Evolutionary conservation across 1,140 invertebrate species (phyloP).

Genomic region (Coboldia fuscipes): DNA sequence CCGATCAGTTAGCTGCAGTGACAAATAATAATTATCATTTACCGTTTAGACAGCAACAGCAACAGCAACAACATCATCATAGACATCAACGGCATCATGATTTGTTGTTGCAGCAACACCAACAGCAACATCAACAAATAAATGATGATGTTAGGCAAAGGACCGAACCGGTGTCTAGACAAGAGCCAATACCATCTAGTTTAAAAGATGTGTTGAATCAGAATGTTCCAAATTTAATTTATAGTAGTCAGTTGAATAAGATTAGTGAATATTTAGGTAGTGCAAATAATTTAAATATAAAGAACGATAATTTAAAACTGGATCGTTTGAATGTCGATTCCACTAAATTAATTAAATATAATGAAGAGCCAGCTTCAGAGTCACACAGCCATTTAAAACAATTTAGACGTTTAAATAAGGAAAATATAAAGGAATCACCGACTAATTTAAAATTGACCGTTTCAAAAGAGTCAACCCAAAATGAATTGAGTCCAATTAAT

Average conservation of each 20-base stretch:
- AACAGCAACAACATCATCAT: slow-evolving; percentile 8
- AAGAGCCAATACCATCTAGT: background rate
- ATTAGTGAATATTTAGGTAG: background rate
- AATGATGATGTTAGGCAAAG: slow-evolving; percentile 16
- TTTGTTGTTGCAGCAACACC: slow-evolving; percentile 7
- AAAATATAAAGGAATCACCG: too few relatives aligned
- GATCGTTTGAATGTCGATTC: too few relatives aligned
- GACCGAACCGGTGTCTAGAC: too few relatives aligned
- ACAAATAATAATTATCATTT: too few relatives aligned
- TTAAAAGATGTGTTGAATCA: slow-evolving; percentile 10
- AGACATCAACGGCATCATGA: slow-evolving; percentile 7
- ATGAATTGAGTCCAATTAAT: too few relatives aligned
- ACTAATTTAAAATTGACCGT: too few relatives aligned
- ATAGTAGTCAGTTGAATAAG: slow-evolving; percentile 2
- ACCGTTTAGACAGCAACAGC: slow-evolving; percentile 1
- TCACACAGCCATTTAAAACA: too few relatives aligned
- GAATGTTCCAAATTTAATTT: slow-evolving; percentile 11
- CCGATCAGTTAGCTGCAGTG: too few relatives aligned
- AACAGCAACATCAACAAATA: slow-evolving; percentile 12
- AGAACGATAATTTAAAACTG: background rate
- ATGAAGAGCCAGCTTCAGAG: too few relatives aligned
- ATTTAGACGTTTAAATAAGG: too few relatives aligned
- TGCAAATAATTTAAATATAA: background rate
- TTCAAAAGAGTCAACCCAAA: too few relatives aligned
- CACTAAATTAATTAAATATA: too few relatives aligned